Evolutionary conservation across 2,113 vertebrate species (phyloP), one percentile per base, ranked within the genome.

Genomic region (Cathartes aura): DNA sequence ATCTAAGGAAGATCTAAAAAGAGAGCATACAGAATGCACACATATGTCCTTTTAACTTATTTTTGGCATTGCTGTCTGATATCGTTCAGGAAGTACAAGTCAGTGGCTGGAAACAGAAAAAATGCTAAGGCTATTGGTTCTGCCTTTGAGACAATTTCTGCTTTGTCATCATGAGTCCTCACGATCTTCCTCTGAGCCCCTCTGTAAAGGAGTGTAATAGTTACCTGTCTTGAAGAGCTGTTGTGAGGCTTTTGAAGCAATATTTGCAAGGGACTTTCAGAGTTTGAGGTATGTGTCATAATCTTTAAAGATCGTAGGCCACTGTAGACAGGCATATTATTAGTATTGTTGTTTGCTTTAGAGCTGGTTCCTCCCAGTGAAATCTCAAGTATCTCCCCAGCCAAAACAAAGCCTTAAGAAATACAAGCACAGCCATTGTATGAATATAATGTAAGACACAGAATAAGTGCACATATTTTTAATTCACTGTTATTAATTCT

Each of bases 401-500:
- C 47, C n/a, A 36, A 93, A 94, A 64, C 20, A 87, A 85, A 87
- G 5, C 40, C 58, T 78, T 80, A 74, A 93, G 73, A 90, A 93
- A 93, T 59, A 74, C 45, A 76, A 66, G 67, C 59, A 79, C 38
- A 87, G 36, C n/a, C 24, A 67, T 30, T 87, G 50, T 78, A 71
- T 0, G 1, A 91, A 58, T 93, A 68, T 58, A 87, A 67, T 17
- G 18, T 72, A 42, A 47, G 47, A 76, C 45, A 66, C 56, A 66
- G 67, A 94, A 56, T 86, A 83, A 83, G 18, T 71, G 32, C 79
- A 68, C 36, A 43, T 84, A 84, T 75, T 94, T 94, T 91, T 90
- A 82, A 90, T 96, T 88, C 73, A 43, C 66, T 90, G 38, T 70
- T 91, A 86, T 90, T 93, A 92, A 71, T 90, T 94, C 56, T 93